Conservation (phyloP, 2,113 vertebrate genomes). For the Perccottus glenii region DNA sequence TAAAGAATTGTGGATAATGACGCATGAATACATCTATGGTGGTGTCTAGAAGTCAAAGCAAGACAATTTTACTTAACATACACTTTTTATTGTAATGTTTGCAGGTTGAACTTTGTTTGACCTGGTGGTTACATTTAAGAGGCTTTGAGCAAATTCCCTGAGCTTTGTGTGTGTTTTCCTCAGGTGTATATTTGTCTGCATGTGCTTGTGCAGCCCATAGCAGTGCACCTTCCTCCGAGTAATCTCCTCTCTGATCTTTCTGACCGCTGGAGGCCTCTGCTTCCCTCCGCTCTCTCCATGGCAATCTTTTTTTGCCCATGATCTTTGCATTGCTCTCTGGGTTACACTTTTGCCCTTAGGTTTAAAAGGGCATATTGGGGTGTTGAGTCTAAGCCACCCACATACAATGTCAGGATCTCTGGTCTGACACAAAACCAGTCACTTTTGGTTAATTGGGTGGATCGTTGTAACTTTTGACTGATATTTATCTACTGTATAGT, state of each 20-base stretch:
- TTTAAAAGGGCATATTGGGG: constrained; percentile 24
- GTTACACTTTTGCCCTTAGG: constrained; percentile 16
- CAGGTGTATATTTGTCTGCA: constrained; percentile 35
- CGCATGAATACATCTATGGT: constrained; percentile 19
- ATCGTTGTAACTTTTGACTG: too few relatives aligned
- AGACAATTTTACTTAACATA: constrained; percentile 30
- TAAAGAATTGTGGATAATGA: not conserved
- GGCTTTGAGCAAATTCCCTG: constrained; percentile 37
- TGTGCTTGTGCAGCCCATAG: constrained; percentile 48
- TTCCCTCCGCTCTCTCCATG: constrained; percentile 27
- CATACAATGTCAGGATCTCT: constrained; percentile 24
- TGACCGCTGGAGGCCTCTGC: constrained; percentile 55
- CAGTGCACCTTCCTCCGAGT: constrained; percentile 41
- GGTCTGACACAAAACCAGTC: too few relatives aligned
- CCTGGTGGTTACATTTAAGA: constrained; percentile 28
- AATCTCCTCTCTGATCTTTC: constrained; percentile 54
- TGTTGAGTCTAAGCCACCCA: constrained; percentile 40
- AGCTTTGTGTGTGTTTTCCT: constrained; percentile 39
- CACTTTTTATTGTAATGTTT: constrained; percentile 35
- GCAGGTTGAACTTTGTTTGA: constrained; percentile 57
- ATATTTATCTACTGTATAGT: too few relatives aligned
- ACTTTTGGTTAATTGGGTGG: too few relatives aligned
- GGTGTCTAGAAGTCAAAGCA: constrained; percentile 9
- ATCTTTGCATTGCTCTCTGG: constrained; percentile 27
- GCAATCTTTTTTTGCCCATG: constrained; percentile 32